Evolutionary conservation across 1,140 invertebrate genomes (phyloP), one percentile per base, ranked within the genome.

Genomic region (Drosophila nigrodunni): DNA sequence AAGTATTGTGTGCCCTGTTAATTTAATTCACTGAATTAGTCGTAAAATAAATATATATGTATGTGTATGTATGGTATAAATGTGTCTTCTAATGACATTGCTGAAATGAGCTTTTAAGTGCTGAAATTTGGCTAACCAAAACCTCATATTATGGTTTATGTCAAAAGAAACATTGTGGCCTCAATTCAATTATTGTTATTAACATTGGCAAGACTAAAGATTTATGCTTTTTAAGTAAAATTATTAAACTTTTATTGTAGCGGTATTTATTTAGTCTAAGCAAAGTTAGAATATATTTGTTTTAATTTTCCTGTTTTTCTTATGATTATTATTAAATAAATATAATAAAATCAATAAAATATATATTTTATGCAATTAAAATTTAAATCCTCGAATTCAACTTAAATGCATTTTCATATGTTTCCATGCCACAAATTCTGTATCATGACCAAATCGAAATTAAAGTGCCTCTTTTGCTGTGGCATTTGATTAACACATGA

Each of bases 401-500:
- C 8, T 21, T 47, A 21, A 47, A 68, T 59, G 11, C 47, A 37
- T 49, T 3, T 7, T 35, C n/a, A n/a, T 25, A 44, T 49, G 10
- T 25, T 35, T 15, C 11, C 41, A 60, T 25, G 15, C 39, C 46
- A 43, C 13, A 18, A 52, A 43, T 35, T 52, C 7, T 50, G 46
- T 30, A 8, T 41, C 35, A 60, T 50, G 66, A 61, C 25, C 30
- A 52, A 46, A 41, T 55, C 37, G 50, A 55, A 71, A 15, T 54
- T 54, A 8, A 69, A 54, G 25, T 37, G 15, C 34, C 7, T 34
- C n/a, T n/a, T 2, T 8, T 9, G 11, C 9, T 57, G 35, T 10
- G 54, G 15, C 15, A 37, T 52, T 64, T 55, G 59, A 71, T 71
- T 47, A 71, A 71, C 68, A 71, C 67, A 70, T 64, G 59, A 62